Evolutionary conservation across 2,888 invertebrate species (phyloP), one percentile per base, ranked within the genome.

Genomic region (Drosophila kuntzei): DNA sequence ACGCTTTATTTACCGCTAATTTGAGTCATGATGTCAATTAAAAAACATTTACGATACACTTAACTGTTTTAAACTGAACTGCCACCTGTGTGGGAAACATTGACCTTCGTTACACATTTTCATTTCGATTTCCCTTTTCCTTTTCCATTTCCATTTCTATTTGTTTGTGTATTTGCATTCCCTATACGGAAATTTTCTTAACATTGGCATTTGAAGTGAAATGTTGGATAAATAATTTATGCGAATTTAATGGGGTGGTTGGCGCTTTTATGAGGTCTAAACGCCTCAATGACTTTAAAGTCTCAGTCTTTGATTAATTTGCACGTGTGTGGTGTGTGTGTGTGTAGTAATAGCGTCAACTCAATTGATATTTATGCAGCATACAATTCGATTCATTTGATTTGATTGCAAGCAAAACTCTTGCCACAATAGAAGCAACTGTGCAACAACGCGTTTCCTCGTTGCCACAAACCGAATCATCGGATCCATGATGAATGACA

Each of bases 301-400:
- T 50, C 29, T 4, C 39, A 29, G 36, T 22, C 32, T n/a, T 20
- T 49, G 63, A 58, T 60, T 55, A 46, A 55, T 60, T 51, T 41
- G 20, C 41, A 37, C 32, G 12, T 18, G 50, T 14, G 11, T 0
- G 11, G 16, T 29, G 29, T 22, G 36, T 6, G 12, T 41, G 22
- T 29, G 16, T 22, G 74, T 50, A 51, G 20, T 76, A 86, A 80
- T 69, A 64, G 68, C 59, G 27, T 36, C 44, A 68, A 76, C 51
- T 70, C 49, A 80, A 87, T 87, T 74, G 71, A 80, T 49, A 80
- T 76, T 71, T 63, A 84, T 68, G 62, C 74, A 60, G 47, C 63
- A 76, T 63, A 63, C 68, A 72, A 80, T 77, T 76, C 49, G 57
- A 80, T 66, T 64, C 78, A 64, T 62, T 60, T 41, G 39, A 49